phyloP scores from a whole-genome alignment of 1,140 invertebrate species.

The Dreissena polymorpha region DNA sequence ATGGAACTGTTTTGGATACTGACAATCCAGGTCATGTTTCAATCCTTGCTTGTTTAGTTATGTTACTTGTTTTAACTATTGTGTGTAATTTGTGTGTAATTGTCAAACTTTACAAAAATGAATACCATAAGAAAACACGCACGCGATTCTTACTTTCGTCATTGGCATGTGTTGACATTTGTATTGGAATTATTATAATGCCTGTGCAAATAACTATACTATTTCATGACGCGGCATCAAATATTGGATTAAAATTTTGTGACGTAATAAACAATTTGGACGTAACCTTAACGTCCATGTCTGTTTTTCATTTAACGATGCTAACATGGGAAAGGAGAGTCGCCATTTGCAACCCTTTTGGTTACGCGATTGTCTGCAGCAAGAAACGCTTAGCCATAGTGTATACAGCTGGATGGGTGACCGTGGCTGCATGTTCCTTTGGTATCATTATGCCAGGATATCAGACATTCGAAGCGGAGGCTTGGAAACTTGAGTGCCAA shows the following conservation, averaged over 20 bases:
- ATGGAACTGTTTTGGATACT: too few relatives aligned
- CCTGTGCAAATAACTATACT: constrained; percentile 13
- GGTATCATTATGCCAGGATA: constrained; percentile 39
- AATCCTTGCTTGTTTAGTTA: neutral
- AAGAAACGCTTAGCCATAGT: constrained; percentile 6
- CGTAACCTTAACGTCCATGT: constrained; percentile 17
- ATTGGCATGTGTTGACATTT: constrained; percentile 20
- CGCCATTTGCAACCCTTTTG: constrained; percentile 28
- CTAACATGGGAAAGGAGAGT: constrained; percentile 39
- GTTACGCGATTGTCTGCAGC: constrained; percentile 18
- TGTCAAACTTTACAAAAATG: neutral
- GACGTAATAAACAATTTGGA: constrained; percentile 10
- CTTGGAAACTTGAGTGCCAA: neutral
- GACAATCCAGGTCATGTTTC: neutral
- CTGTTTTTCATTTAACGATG: constrained; percentile 28
- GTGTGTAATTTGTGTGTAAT: constrained; percentile 19
- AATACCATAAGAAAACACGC: constrained; percentile 19
- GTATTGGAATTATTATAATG: constrained; percentile 36
- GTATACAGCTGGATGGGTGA: constrained; percentile 1
- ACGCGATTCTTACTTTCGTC: constrained; percentile 37
- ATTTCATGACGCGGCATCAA: neutral
- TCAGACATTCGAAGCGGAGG: neutral
- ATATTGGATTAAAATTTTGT: constrained; percentile 12
- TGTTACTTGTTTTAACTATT: constrained; percentile 24
- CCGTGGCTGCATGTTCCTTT: constrained; percentile 17